phyloP scores from a whole-genome alignment of 2,888 invertebrate genomes.

The Alviniconcha strummeri region DNA sequence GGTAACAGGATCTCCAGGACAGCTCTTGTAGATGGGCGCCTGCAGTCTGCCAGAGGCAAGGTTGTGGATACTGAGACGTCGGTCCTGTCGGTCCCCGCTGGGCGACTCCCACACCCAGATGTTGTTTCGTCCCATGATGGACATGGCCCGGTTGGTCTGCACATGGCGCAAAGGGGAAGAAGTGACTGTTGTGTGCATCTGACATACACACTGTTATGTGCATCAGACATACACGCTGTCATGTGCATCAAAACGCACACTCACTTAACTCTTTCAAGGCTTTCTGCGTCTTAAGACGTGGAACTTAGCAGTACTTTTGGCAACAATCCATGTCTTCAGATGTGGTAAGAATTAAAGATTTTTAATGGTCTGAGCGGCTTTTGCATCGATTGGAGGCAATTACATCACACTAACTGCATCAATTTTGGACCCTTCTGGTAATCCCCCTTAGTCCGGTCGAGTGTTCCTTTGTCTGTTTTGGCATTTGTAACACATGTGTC shows the following conservation, averaged over 20 bases:
- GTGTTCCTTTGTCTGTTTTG: too few relatives aligned
- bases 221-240: background rate
- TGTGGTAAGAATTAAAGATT: too few relatives aligned
- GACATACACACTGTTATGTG: background rate
- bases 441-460: too few relatives aligned
- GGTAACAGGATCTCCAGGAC: constrained; percentile 50
- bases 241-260: background rate
- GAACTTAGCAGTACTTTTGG: too few relatives aligned
- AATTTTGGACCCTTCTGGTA: too few relatives aligned
- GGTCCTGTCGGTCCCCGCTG: constrained; percentile 29
- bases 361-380: too few relatives aligned
- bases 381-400: too few relatives aligned
- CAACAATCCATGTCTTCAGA: too few relatives aligned
- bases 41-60: constrained; percentile 49
- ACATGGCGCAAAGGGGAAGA: too few relatives aligned
- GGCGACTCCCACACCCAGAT: constrained; percentile 61
- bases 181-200: background rate
- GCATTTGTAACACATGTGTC: too few relatives aligned
- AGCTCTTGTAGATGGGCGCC: constrained; percentile 40
- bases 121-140: constrained; percentile 37
- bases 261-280: background rate
- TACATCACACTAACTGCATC: too few relatives aligned
- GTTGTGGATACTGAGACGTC: constrained; percentile 55
- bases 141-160: constrained; percentile 7
- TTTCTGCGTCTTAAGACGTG: too few relatives aligned